A percentile compares a stretch with the other conserved stretches of the same genome.
Evolutionary conservation across 2,113 vertebrate genomes (phyloP).

Genomic region (Syrrhaptes paradoxus): DNA sequence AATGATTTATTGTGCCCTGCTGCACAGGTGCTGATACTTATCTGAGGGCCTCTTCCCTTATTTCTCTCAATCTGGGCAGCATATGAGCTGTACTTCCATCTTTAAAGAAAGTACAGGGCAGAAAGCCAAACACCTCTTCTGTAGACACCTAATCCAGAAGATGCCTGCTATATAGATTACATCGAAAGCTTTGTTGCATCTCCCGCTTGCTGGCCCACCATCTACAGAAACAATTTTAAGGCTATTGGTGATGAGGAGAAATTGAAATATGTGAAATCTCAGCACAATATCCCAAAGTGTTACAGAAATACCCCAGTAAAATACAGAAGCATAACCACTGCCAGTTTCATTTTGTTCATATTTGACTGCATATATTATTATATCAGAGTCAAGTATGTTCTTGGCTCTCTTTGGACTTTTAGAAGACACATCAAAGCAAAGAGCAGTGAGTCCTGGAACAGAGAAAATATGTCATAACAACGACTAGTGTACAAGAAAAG

Average conservation of each 20-base stretch:
- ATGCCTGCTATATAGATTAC: background rate
- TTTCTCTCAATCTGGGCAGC: background rate
- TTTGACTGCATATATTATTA: background rate
- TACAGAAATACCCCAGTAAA: background rate
- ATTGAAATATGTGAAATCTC: slow-evolving; percentile 38
- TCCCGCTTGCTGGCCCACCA: slow-evolving; percentile 11
- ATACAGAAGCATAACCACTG: background rate
- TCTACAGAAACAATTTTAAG: background rate
- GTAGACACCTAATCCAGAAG: background rate
- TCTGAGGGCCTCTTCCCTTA: background rate
- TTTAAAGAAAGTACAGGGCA: background rate
- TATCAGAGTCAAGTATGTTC: slow-evolving; percentile 12
- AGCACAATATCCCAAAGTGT: background rate
- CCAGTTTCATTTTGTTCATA: slow-evolving; percentile 18
- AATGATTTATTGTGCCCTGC: background rate
- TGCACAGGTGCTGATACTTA: background rate
- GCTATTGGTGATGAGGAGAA: slow-evolving; percentile 14
- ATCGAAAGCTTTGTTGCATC: background rate
- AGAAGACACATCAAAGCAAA: background rate
- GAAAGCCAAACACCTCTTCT: background rate
- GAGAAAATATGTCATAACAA: background rate
- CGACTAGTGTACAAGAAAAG: background rate
- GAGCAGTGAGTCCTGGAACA: background rate
- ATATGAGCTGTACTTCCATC: accelerated
- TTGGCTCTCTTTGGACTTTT: background rate